Evolutionary conservation across 2,113 vertebrate species (phyloP).

Genomic region (Siniperca chuatsi): DNA sequence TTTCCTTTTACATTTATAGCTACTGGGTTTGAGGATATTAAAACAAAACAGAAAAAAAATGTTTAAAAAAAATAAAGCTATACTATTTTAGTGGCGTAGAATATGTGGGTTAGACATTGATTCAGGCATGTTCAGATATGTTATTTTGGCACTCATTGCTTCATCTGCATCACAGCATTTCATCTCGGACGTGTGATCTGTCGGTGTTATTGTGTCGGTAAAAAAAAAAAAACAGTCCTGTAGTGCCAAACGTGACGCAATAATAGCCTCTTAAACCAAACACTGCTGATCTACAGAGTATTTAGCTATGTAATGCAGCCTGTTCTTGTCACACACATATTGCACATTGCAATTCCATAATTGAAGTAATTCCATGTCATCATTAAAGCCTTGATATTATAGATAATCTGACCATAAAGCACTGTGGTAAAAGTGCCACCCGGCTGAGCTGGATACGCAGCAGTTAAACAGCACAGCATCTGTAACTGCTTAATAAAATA

Average conservation of each 20-base stretch:
- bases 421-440: constrained; percentile 70
- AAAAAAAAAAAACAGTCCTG: constrained; percentile 36
- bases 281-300: not conserved
- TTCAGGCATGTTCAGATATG: constrained; percentile 81
- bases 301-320: constrained; percentile 25
- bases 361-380: constrained; percentile 49
- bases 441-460: constrained; percentile 44
- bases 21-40: constrained; percentile 87
- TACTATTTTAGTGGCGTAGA: constrained; percentile 88
- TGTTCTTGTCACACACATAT: constrained; percentile 13
- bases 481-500: constrained; percentile 79
- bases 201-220: constrained; percentile 54
- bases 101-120: constrained; percentile 82
- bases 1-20: constrained; percentile 86
- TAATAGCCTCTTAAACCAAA: constrained; percentile 33
- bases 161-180: constrained; percentile 66
- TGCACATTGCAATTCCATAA: constrained; percentile 43
- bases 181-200: constrained; percentile 63
- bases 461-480: constrained; percentile 67
- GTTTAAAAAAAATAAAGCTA: constrained; percentile 81
- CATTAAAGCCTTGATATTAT: constrained; percentile 73
- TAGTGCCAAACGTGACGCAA: constrained; percentile 68
- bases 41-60: constrained; percentile 80
- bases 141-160: constrained; percentile 59
- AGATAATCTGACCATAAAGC: constrained; percentile 78